A percentile compares a stretch with the other conserved stretches of the same genome.
Conservation (phyloP, 2,113 vertebrate genomes). For the Pontoporia blainvillei region DNA sequence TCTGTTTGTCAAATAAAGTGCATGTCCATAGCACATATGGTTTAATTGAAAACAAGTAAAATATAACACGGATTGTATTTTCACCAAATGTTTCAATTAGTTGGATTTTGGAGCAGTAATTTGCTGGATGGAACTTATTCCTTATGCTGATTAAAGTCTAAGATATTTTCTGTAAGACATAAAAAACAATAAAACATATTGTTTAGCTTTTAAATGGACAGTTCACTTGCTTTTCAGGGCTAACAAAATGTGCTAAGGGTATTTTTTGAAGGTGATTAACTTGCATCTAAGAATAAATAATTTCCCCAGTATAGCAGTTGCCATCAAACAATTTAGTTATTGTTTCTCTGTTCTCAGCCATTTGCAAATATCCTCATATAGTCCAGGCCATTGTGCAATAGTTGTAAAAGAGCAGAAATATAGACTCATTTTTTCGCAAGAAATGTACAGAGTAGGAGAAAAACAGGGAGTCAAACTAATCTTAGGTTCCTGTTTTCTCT, state of each 20-base stretch:
- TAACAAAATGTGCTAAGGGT: neutral
- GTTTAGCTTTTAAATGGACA: neutral
- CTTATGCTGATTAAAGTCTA: constrained; percentile 14
- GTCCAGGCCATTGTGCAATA: neutral
- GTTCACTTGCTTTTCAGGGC: neutral
- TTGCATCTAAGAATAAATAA: neutral
- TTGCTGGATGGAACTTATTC: neutral
- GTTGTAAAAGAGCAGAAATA: neutral
- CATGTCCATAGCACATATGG: neutral
- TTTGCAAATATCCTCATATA: neutral
- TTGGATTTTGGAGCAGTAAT: neutral
- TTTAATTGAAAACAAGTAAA: constrained; percentile 39
- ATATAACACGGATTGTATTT: neutral
- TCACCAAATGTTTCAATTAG: neutral
- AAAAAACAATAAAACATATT: neutral
- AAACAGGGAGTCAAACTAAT: neutral
- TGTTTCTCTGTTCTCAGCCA: neutral
- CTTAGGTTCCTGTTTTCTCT: neutral
- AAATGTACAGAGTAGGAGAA: neutral
- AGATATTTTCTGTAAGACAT: neutral
- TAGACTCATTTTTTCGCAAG: neutral
- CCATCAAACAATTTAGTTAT: neutral
- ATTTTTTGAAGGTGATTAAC: neutral
- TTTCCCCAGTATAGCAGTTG: neutral
- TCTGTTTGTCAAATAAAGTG: constrained; percentile 5